Evolutionary conservation across 2,113 vertebrate species (phyloP), one percentile per base, ranked within the genome.

Genomic region (Cygnus buccinator): DNA sequence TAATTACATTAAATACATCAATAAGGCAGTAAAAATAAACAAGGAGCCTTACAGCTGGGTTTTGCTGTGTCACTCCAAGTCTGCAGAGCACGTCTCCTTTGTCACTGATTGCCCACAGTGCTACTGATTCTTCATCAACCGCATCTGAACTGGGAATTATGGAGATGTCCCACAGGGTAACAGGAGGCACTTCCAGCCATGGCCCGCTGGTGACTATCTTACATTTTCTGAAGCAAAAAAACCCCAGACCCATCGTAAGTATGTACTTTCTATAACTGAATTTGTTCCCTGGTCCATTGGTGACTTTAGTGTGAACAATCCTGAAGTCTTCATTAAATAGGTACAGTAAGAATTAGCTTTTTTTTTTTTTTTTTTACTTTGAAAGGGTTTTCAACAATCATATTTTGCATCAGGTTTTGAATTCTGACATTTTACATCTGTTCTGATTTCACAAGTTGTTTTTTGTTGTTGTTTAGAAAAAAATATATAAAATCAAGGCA

Each of bases 31-130:
- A 62, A 43, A 67, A 92, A 23, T 20, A 73, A 96, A 57, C 26
- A 67, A n/a, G n/a, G 79, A 70, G 58, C 61, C 99, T 98, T 98
- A 99, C 99, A 66, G 98, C 98, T 8, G 99, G 99, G 6, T 98
- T 99, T 84, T 99, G 97, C 35, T 98, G 86, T 3, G 99, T 98
- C 89, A 99, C 99, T 46, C 98, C 99, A 71, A 99, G 98, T 52
- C 99, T 97, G 93, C 99, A 99, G 66, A 99, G 98, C 75, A 99
- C 99, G 0, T 99, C 99, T n/a, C 99, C 99, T 94, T 99, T 99
- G 98, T 98, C 99, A 89, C 99, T 99, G 96, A 99, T 97, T 31
- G 99, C 99, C 99, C 99, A 99, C 65, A 99, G 96, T 2, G 99
- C 98, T 25, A 99, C 95, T 71, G 96, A 88, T 46, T 98, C 98